Percentiles rank a stretch among this genome's conserved stretches.
phyloP scores from a whole-genome alignment of 1,140 invertebrate genomes.

The Carcinoscorpius rotundicauda region DNA sequence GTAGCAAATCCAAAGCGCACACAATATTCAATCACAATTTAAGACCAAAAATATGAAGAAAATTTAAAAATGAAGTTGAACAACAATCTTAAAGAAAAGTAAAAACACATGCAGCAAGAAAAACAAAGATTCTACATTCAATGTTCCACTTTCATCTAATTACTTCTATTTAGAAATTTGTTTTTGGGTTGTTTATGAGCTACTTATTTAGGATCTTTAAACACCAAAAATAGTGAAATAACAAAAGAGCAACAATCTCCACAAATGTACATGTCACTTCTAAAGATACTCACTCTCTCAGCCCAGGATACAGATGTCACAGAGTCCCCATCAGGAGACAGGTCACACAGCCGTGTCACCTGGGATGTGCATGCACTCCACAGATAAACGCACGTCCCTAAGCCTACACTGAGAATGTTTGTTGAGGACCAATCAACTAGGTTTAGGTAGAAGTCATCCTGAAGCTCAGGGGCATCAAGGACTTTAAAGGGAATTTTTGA shows the following conservation, averaged over 20 bases:
- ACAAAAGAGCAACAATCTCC: neutral
- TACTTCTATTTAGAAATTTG: neutral
- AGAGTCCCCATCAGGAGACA: constrained; percentile 80
- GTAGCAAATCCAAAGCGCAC: too few species aligned
- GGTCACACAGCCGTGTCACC: constrained; percentile 66
- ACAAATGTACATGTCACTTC: neutral
- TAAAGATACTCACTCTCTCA: constrained; percentile 51
- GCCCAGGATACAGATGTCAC: constrained; percentile 99
- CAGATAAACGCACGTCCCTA: constrained; percentile 95
- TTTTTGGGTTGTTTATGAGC: neutral
- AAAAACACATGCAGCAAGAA: too few species aligned
- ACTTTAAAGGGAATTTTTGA: constrained; percentile 96
- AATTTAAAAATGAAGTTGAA: too few species aligned
- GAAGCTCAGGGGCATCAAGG: constrained; percentile 93
- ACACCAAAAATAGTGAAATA: too few species aligned
- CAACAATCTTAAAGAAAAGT: too few species aligned
- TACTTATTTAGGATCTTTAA: too few species aligned
- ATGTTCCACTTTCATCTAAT: too few species aligned
- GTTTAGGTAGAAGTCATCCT: constrained; percentile 99
- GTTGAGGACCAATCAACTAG: constrained; percentile 99
- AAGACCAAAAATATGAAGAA: too few species aligned
- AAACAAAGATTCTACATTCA: too few species aligned
- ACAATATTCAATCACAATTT: too few species aligned
- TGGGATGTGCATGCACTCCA: constrained; percentile 99
- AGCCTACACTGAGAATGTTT: constrained; percentile 96